These are phyloP conservation scores for Loris lydekkerianus DNA, from an alignment of 2,797 vertebrate species.

Conservation along the genomic window DNA sequence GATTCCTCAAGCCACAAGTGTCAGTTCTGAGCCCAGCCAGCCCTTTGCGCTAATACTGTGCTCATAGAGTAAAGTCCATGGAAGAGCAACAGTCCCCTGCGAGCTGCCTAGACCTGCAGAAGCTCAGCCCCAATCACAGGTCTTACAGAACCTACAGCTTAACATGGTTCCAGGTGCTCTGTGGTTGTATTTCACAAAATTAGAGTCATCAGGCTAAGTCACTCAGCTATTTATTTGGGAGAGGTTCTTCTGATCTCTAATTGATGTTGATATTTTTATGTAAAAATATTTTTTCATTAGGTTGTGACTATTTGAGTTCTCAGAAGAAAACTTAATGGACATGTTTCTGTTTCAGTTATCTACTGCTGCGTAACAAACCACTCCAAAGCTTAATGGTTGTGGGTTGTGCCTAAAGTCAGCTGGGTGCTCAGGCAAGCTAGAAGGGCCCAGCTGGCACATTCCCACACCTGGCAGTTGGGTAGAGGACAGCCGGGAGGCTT, in stretches of 20 bases:
- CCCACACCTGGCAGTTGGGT: neutral
- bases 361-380: neutral
- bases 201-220: neutral
- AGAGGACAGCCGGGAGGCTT: neutral
- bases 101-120: neutral
- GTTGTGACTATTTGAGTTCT: neutral
- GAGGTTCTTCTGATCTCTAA: slow-evolving; percentile 30
- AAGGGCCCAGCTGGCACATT: no score
- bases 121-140: neutral
- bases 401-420: neutral
- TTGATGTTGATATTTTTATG: slow-evolving; percentile 24
- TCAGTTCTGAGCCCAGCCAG: neutral
- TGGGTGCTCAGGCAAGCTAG: neutral
- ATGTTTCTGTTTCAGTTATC: neutral
- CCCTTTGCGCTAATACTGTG: neutral
- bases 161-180: neutral
- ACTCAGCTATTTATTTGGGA: neutral
- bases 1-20: neutral
- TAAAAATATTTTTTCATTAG: neutral
- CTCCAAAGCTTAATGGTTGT: neutral
- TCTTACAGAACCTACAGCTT: neutral
- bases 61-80: neutral
- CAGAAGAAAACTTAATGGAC: neutral
- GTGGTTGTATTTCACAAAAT: neutral
- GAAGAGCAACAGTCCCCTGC: neutral